These are phyloP conservation scores for Folsomia candida DNA, from an alignment of 2,888 invertebrate species.

Conservation along the genomic window DNA sequence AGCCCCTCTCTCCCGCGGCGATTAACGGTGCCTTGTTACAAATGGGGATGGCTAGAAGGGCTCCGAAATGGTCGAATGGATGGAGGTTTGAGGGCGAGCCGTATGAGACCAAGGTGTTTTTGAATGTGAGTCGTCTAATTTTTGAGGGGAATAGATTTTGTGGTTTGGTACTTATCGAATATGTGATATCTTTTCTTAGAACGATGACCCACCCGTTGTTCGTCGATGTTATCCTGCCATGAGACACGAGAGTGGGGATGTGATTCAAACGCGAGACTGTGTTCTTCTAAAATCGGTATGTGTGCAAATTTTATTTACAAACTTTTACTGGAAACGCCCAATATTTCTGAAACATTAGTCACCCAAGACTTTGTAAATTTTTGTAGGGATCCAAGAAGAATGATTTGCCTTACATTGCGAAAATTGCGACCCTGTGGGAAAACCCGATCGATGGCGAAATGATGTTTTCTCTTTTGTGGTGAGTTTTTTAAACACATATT, in stretches of 20 bases:
- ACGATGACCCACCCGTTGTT: constrained; percentile 70
- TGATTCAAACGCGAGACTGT: constrained; percentile 82
- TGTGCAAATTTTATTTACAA: no score
- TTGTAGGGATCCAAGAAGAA: constrained; percentile 73
- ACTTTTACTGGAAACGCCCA: no score
- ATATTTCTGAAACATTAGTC: no score
- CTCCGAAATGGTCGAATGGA: constrained; percentile 81
- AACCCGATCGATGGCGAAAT: constrained; percentile 82
- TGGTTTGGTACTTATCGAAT: background rate
- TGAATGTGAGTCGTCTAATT: constrained; percentile 69
- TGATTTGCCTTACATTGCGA: constrained; percentile 90
- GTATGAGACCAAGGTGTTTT: constrained; percentile 77
- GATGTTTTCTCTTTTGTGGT: constrained; percentile 51
- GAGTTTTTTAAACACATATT: constrained; percentile 8
- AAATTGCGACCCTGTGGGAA: constrained; percentile 92
- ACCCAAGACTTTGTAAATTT: no score
- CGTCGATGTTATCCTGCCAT: constrained; percentile 87
- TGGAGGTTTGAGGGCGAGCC: constrained; percentile 88
- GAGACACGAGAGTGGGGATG: constrained; percentile 84
- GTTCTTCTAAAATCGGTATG: constrained; percentile 63
- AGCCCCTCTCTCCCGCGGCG: constrained; percentile 45
- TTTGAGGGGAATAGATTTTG: background rate
- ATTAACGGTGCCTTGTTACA: constrained; percentile 45
- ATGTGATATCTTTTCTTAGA: constrained; percentile 58
- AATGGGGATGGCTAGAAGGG: constrained; percentile 29